Percentiles rank a stretch among this genome's conserved stretches.
phyloP scores from a whole-genome alignment of 2,113 vertebrate genomes.

The Thamnophis sirtalis region DNA sequence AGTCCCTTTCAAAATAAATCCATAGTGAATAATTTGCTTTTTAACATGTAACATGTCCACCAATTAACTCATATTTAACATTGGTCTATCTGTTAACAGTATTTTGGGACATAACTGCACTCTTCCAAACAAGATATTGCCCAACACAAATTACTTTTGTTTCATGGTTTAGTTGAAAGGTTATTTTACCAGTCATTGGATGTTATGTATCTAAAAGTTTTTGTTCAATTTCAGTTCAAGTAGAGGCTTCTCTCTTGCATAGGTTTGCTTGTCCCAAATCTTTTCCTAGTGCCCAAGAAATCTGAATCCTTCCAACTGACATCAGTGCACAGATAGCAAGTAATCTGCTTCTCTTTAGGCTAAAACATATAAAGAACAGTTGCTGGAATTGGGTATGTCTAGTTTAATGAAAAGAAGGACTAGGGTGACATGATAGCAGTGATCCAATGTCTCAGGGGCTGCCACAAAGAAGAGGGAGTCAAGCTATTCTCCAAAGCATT shows the following conservation, averaged over 20 bases:
- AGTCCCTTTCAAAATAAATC: neutral
- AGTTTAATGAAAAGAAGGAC: no score
- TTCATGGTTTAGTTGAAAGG: neutral
- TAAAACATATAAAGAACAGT: no score
- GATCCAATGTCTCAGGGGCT: no score
- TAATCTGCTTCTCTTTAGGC: neutral
- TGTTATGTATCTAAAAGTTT: neutral
- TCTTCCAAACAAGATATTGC: neutral
- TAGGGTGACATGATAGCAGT: no score
- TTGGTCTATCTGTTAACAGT: neutral
- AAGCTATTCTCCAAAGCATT: no score
- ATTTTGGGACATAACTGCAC: neutral
- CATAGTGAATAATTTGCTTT: neutral
- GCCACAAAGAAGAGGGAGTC: no score
- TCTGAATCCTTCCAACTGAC: neutral
- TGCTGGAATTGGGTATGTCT: no score
- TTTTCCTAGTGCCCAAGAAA: neutral
- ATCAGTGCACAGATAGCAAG: neutral
- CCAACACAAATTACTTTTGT: neutral
- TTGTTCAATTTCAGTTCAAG: neutral
- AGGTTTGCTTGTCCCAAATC: neutral
- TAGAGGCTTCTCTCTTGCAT: neutral
- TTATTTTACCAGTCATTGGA: neutral
- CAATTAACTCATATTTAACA: neutral
- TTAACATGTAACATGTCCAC: neutral